These are phyloP conservation scores for Apeira syringaria DNA, from an alignment of 2,888 invertebrate genomes.

Conservation along the genomic window DNA sequence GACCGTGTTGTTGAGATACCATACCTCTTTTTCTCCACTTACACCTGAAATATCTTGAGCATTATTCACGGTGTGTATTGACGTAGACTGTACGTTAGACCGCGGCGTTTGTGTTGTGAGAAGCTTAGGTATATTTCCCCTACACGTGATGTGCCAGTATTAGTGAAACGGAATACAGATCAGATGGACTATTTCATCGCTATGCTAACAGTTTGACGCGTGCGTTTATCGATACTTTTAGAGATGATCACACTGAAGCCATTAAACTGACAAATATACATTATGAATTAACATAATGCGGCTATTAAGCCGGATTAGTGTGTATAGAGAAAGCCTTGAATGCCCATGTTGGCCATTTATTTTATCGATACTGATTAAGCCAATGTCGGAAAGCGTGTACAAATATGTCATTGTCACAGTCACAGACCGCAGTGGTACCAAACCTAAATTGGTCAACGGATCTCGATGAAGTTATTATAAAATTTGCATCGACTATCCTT, in stretches of 20 bases:
- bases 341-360: conserved; percentile 32
- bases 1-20: too few relatives aligned
- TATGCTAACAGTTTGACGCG: conserved; percentile 15
- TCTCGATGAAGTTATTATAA: background rate
- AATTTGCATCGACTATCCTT: conserved; percentile 2
- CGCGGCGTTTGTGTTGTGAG: conserved; percentile 47
- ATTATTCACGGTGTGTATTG: conserved; percentile 52
- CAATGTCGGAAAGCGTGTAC: conserved; percentile 24
- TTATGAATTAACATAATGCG: conserved; percentile 38
- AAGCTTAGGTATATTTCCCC: conserved; percentile 52
- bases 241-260: conserved; percentile 29
- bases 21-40: conserved; percentile 23
- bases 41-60: conserved; percentile 33
- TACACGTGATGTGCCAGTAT: conserved; percentile 49
- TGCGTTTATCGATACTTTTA: conserved; percentile 26
- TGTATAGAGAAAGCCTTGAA: conserved; percentile 32
- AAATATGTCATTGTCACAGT: conserved; percentile 6
- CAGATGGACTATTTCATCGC: conserved; percentile 19
- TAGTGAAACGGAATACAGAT: conserved; percentile 24
- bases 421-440: conserved; percentile 1
- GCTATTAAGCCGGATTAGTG: conserved; percentile 37
- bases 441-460: conserved; percentile 3
- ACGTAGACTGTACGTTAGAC: conserved; percentile 55
- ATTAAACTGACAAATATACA: conserved; percentile 39
- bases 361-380: conserved; percentile 27